Percentiles rank a stretch among this genome's conserved stretches.
These are phyloP conservation scores for Spodoptera litura DNA, from an alignment of 1,140 invertebrate genomes.

Conservation along the genomic window DNA sequence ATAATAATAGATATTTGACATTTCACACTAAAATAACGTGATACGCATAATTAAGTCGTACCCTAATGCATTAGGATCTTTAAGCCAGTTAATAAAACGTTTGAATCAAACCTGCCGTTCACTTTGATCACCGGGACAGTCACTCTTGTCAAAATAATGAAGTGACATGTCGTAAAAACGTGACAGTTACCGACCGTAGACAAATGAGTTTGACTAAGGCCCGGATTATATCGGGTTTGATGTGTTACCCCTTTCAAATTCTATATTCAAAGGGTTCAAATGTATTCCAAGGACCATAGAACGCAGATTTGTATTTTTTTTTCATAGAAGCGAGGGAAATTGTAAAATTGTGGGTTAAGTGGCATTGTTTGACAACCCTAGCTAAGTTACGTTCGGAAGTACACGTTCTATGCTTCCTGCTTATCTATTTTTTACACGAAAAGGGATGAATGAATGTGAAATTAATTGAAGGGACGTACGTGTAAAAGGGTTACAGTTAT, in stretches of 20 bases:
- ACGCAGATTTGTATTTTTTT: slow-evolving; percentile 37
- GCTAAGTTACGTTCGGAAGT: slow-evolving; percentile 56
- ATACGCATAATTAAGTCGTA: slow-evolving; percentile 27
- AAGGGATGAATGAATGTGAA: slow-evolving; percentile 79
- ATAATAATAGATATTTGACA: neutral
- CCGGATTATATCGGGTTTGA: slow-evolving; percentile 66
- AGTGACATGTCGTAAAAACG: slow-evolving; percentile 61
- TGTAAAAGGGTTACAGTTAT: slow-evolving; percentile 71
- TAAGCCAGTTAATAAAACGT: slow-evolving; percentile 38
- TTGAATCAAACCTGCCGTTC: slow-evolving; percentile 54
- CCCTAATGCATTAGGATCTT: slow-evolving; percentile 13
- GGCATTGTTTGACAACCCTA: slow-evolving; percentile 55
- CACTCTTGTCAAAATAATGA: slow-evolving; percentile 66
- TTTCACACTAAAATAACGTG: slow-evolving; percentile 6
- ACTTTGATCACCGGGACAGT: slow-evolving; percentile 52
- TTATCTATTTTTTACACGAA: slow-evolving; percentile 70
- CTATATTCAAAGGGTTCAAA: slow-evolving; percentile 35
- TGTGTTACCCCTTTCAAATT: slow-evolving; percentile 52
- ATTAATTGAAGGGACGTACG: slow-evolving; percentile 76
- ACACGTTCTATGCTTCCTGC: slow-evolving; percentile 67
- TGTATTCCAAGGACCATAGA: slow-evolving; percentile 25
- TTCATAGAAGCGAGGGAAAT: slow-evolving; percentile 22
- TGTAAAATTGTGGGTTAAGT: slow-evolving; percentile 53
- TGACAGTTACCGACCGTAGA: slow-evolving; percentile 60
- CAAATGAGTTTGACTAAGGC: slow-evolving; percentile 57